A percentile compares a stretch with the other conserved stretches of the same genome.
phyloP scores from a whole-genome alignment of 2,113 vertebrate species.

The Pipa parva region DNA sequence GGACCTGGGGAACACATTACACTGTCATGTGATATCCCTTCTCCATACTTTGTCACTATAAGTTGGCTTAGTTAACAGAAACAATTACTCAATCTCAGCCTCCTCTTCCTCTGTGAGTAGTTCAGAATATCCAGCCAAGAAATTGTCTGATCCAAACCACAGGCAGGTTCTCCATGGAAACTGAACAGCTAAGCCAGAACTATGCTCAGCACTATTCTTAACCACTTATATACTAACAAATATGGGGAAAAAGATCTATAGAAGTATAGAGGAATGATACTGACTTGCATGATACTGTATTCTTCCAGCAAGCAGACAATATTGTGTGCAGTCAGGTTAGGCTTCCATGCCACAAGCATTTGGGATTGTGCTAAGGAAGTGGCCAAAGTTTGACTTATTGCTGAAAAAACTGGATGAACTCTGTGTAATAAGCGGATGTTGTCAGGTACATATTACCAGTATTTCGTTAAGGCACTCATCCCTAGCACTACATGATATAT shows the following conservation, averaged over 20 bases:
- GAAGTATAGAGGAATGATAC: too few relatives aligned
- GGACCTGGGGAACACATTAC: conserved; percentile 22
- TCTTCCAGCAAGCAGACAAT: too few relatives aligned
- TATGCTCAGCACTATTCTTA: conserved; percentile 12
- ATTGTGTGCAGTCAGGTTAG: too few relatives aligned
- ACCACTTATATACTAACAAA: conserved; percentile 2
- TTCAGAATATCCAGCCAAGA: conserved; percentile 21
- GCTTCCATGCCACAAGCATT: too few relatives aligned
- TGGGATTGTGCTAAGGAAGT: not conserved
- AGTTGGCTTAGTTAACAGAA: conserved; percentile 31
- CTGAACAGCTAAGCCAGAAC: conserved; percentile 1
- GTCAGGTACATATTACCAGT: not conserved
- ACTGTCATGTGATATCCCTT: conserved; percentile 33
- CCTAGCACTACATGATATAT: not conserved
- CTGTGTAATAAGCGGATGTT: not conserved
- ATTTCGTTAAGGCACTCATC: not conserved
- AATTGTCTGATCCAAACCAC: conserved; percentile 33
- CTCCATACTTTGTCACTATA: conserved; percentile 28
- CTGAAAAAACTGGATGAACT: not conserved
- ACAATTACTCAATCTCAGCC: conserved; percentile 39
- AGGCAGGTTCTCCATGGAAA: conserved; percentile 19
- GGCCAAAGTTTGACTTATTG: not conserved
- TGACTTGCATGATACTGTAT: too few relatives aligned
- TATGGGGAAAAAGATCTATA: not conserved
- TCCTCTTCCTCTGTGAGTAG: conserved; percentile 39